These are phyloP conservation scores for Drosophila busckii DNA, from an alignment of 1,140 invertebrate species.

Conservation along the genomic window DNA sequence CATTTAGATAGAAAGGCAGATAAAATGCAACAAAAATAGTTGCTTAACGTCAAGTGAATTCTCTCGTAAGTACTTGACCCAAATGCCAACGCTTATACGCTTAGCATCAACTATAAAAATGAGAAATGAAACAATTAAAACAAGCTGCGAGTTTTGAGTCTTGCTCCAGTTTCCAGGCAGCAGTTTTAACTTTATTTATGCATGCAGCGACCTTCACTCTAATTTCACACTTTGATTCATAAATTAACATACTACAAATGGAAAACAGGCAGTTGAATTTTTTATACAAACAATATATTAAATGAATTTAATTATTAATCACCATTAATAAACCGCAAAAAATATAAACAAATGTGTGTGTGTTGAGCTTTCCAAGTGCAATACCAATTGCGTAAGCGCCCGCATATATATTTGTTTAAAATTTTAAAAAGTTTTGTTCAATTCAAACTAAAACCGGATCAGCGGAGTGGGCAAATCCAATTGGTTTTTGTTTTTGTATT, in stretches of 20 bases:
- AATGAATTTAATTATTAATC: constrained; percentile 52
- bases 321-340: constrained; percentile 41
- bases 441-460: constrained; percentile 53
- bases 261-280: constrained; percentile 15
- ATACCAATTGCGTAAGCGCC: constrained; percentile 43
- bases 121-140: too few relatives aligned
- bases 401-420: constrained; percentile 50
- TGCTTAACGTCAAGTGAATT: constrained; percentile 10
- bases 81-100: too few relatives aligned
- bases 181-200: too few relatives aligned
- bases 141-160: too few relatives aligned
- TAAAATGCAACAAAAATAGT: constrained; percentile 30
- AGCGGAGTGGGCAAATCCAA: constrained; percentile 30
- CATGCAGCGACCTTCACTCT: constrained; percentile 30
- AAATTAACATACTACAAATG: constrained; percentile 47
- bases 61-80: too few relatives aligned
- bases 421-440: constrained; percentile 35
- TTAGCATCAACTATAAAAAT: too few relatives aligned
- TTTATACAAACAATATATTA: constrained; percentile 1
- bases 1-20: constrained; percentile 51
- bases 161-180: too few relatives aligned
- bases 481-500: constrained; percentile 26
- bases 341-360: constrained; percentile 7
- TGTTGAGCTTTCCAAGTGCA: constrained; percentile 44
- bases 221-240: constrained; percentile 54